Conservation (phyloP, 2,888 invertebrate genomes). For the Spisula solida region DNA sequence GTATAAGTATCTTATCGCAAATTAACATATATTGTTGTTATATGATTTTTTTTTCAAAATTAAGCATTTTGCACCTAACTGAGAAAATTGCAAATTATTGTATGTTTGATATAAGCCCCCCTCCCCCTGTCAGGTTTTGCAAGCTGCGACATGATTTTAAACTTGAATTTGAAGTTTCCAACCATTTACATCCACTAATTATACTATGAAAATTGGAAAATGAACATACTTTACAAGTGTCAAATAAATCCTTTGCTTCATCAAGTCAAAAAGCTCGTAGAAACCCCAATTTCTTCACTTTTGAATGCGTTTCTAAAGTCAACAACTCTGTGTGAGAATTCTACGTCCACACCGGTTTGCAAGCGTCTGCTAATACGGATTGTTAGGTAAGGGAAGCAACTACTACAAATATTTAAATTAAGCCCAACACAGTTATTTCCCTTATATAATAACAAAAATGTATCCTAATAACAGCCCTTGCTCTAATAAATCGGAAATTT, state of each 20-base stretch:
- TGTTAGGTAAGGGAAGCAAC: not conserved
- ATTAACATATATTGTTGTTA: too few species aligned
- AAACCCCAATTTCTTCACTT: not conserved
- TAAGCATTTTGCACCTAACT: too few species aligned
- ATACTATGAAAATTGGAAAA: not conserved
- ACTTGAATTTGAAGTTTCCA: not conserved
- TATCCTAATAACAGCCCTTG: too few species aligned
- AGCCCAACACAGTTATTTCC: too few species aligned
- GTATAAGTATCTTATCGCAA: too few species aligned
- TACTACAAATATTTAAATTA: not conserved
- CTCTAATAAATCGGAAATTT: too few species aligned
- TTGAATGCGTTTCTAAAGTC: constrained; percentile 17
- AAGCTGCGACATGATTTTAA: not conserved
- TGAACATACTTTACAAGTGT: not conserved
- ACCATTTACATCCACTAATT: not conserved
- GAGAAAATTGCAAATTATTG: too few species aligned
- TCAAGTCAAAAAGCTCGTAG: not conserved
- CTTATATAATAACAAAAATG: too few species aligned
- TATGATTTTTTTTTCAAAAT: too few species aligned
- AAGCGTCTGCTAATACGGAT: constrained; percentile 17
- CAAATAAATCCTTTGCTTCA: not conserved
- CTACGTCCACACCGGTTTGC: not conserved
- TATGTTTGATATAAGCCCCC: not conserved
- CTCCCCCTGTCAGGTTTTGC: not conserved
- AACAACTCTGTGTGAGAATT: not conserved